phyloP scores from a whole-genome alignment of 2,797 vertebrate species.

The Acridotheres tristis region DNA sequence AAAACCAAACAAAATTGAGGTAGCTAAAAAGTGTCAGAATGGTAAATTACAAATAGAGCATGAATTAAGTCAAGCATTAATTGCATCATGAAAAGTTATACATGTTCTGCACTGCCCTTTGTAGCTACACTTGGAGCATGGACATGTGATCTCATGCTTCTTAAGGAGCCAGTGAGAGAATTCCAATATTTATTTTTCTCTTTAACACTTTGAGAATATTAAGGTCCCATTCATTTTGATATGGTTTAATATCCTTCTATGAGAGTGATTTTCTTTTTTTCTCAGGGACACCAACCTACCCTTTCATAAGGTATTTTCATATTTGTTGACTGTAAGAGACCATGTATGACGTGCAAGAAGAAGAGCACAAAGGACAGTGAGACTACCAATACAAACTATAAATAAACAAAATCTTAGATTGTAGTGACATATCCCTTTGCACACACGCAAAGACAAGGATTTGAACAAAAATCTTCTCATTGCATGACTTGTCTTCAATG shows the following conservation, averaged over 20 bases:
- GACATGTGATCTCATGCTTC: background rate
- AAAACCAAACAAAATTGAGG: background rate
- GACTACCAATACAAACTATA: background rate
- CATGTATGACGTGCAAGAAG: background rate
- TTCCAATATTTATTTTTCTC: background rate
- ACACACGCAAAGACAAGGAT: background rate
- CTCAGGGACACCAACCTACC: background rate
- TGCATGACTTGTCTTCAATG: background rate
- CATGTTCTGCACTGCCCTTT: background rate
- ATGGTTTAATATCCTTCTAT: background rate
- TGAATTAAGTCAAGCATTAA: background rate
- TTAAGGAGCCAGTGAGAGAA: background rate
- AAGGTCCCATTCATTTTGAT: background rate
- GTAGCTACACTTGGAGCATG: background rate
- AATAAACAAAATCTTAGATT: constrained; percentile 1
- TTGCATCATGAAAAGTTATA: background rate
- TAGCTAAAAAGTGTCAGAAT: background rate
- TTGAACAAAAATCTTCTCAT: background rate
- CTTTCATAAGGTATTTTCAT: background rate
- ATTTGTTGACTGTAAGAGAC: background rate
- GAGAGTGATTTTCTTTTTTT: background rate
- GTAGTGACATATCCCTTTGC: background rate
- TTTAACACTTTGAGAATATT: background rate
- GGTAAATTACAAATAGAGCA: background rate
- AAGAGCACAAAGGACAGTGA: background rate